phyloP scores from a whole-genome alignment of 2,888 invertebrate species.

The Aphelenchoides bicaudatus region DNA sequence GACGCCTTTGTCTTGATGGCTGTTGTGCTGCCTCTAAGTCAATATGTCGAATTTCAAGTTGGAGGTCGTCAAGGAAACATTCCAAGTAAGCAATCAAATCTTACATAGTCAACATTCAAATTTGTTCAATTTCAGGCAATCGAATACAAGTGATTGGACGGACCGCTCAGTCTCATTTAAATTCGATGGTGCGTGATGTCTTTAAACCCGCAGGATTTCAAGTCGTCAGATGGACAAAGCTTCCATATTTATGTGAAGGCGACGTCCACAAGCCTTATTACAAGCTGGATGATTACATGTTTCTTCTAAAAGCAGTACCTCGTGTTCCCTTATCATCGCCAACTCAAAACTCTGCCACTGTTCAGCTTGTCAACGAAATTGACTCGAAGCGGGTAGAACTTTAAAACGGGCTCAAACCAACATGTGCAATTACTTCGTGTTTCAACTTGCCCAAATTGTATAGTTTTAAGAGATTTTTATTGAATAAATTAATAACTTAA shows the following conservation, averaged over 20 bases:
- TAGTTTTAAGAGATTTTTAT: too few relatives aligned
- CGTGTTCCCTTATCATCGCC: neutral
- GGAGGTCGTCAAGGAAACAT: slow-evolving; percentile 8
- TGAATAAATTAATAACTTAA: too few relatives aligned
- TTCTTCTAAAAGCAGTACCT: slow-evolving; percentile 37
- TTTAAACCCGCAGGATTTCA: slow-evolving; percentile 71
- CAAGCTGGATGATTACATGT: slow-evolving; percentile 49
- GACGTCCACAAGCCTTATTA: slow-evolving; percentile 65
- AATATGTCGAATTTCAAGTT: slow-evolving; percentile 76
- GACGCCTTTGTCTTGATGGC: slow-evolving; percentile 69
- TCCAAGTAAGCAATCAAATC: slow-evolving; percentile 31
- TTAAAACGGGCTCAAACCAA: neutral
- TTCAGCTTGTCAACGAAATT: slow-evolving; percentile 2
- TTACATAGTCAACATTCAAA: slow-evolving; percentile 10
- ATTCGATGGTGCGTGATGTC: slow-evolving; percentile 69
- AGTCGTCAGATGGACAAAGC: slow-evolving; percentile 77
- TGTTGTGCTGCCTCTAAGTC: slow-evolving; percentile 84
- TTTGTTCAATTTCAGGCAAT: slow-evolving; percentile 47
- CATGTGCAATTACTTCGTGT: too few relatives aligned
- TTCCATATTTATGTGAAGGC: slow-evolving; percentile 94
- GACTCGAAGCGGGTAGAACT: neutral
- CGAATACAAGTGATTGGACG: slow-evolving; percentile 60
- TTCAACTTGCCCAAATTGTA: too few relatives aligned
- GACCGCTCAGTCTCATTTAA: slow-evolving; percentile 70
- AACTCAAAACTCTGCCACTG: neutral